These are phyloP conservation scores for Eriocheir sinensis DNA, from an alignment of 1,140 invertebrate species.

Conservation along the genomic window DNA sequence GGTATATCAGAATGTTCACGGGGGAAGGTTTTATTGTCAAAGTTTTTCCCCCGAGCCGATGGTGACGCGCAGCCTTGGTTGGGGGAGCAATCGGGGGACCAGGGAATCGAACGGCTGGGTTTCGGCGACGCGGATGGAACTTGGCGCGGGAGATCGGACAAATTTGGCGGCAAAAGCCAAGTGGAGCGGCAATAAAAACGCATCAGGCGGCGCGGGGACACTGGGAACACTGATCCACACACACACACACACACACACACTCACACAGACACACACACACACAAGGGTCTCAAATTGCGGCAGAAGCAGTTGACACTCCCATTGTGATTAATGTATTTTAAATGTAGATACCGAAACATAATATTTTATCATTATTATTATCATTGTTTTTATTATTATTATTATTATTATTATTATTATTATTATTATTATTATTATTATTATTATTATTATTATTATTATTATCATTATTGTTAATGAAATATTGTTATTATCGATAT, in stretches of 20 bases:
- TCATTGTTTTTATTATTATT: not conserved
- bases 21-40: not conserved
- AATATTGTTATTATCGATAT: too few species aligned
- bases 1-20: not conserved
- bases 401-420: too few species aligned
- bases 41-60: not conserved
- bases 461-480: too few species aligned
- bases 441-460: not conserved
- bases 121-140: conserved; percentile 62
- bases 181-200: conserved; percentile 67
- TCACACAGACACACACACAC: conserved; percentile 11
- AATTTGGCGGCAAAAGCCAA: conserved; percentile 73
- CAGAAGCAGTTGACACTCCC: conserved; percentile 2
- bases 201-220: conserved; percentile 38
- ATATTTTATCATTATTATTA: not conserved
- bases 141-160: conserved; percentile 72
- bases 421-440: not conserved
- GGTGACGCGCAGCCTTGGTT: not conserved
- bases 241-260: not conserved
- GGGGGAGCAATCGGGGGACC: not conserved
- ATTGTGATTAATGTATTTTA: not conserved
- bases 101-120: conserved; percentile 32
- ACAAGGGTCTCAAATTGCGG: not conserved
- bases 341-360: not conserved
- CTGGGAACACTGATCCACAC: not conserved